Percentiles rank a stretch among this genome's conserved stretches.
Conservation (phyloP, 2,797 vertebrate species). For the Danio kyathit region DNA sequence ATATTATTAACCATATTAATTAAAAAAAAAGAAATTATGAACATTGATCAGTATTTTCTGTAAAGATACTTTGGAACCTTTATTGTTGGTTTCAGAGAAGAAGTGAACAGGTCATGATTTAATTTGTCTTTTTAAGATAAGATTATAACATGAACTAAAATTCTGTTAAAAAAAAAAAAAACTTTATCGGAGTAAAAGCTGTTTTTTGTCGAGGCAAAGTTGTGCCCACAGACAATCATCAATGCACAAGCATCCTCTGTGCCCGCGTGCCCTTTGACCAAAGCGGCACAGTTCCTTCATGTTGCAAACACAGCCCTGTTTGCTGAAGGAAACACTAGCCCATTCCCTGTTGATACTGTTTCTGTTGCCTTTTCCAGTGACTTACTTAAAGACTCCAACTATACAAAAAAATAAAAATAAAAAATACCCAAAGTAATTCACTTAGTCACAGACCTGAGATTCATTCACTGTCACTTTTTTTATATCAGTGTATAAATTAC, state of each 20-base stretch:
- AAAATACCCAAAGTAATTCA: neutral
- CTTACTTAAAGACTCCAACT: neutral
- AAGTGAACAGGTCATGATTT: too few species aligned
- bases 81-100: too few species aligned
- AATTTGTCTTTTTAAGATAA: too few species aligned
- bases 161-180: slow-evolving; percentile 5
- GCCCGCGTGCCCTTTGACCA: slow-evolving; percentile 14
- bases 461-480: neutral
- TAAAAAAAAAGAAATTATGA: too few species aligned
- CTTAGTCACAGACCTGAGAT: slow-evolving; percentile 35
- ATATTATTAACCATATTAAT: too few species aligned
- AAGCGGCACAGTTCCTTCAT: neutral
- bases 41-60: too few species aligned
- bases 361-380: slow-evolving; percentile 23
- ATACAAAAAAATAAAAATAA: neutral
- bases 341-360: slow-evolving; percentile 29
- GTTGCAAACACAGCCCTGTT: slow-evolving; percentile 24
- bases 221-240: slow-evolving; percentile 18
- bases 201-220: neutral
- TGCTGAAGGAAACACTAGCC: slow-evolving; percentile 42
- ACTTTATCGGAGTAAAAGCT: neutral
- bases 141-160: neutral
- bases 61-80: too few species aligned
- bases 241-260: slow-evolving; percentile 6
- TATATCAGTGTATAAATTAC: too few species aligned